Evolutionary conservation across 2,113 vertebrate species (phyloP), one percentile per base, ranked within the genome.

Genomic region (Rynchops niger): DNA sequence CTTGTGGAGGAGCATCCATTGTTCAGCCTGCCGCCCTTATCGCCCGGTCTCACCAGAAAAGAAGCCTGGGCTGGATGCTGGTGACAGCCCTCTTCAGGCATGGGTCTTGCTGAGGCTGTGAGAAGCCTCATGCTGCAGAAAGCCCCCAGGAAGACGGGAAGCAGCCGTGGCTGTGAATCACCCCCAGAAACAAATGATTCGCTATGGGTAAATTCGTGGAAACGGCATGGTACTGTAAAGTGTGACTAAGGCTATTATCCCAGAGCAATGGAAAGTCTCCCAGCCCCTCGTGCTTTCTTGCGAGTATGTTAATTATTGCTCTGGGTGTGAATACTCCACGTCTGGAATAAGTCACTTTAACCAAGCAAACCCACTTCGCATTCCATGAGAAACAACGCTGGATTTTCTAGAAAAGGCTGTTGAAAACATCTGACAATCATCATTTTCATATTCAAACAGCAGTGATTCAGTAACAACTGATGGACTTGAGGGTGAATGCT

Each of bases 111-210:
- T 38, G 79, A 25, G 87, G 18, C 55, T 86, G 50, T 73, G 82
- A 63, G 92, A 94, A 86, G 90, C 90, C 34, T 82, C 71, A 8
- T 4, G 43, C 63, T 95, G 86, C 67, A 78, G 74, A 82, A 83
- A 88, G 82, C 47, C 86, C 58, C 66, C 23, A 59, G 63, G 77
- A 95, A 76, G 73, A 91, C 0, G 23, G 56, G 65, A 86, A 82
- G 58, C 85, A 86, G 82, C 91, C 45, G 1, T 74, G 86, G 91
- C 43, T 78, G 29, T 93, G 94, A 95, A 93, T 96, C 90, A 82
- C 32, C 53, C 53, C 77, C 27, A 88, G 95, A 91, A 96, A 97
- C 93, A 95, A 96, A 92, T 21, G 77, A 94, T 96, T 95, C 0
- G 66, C 92, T 62, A 90, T 7, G 93, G 92, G 26, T 87, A 89